Evolutionary conservation across 2,888 invertebrate species (phyloP).

Genomic region (Diarsia rubi): DNA sequence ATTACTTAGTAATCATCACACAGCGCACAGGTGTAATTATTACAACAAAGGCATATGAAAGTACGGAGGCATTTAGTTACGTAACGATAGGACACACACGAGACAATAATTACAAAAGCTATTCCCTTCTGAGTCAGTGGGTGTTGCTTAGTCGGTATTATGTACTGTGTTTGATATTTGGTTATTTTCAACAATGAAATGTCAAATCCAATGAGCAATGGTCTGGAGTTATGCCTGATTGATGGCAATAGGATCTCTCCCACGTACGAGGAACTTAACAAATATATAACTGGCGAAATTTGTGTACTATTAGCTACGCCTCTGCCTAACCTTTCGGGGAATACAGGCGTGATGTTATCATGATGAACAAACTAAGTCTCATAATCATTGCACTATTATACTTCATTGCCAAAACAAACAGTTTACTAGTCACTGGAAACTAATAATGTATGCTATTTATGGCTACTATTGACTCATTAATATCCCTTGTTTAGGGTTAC

Average conservation of each 20-base stretch:
- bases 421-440: constrained; percentile 67
- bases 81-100: constrained; percentile 41
- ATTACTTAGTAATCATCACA: constrained; percentile 18
- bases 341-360: too few species aligned
- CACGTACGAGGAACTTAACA: too few species aligned
- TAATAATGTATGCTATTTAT: constrained; percentile 71
- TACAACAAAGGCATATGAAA: constrained; percentile 18
- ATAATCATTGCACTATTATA: constrained; percentile 62
- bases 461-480: constrained; percentile 75
- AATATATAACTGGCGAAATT: too few species aligned
- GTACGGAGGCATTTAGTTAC: constrained; percentile 32
- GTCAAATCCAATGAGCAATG: constrained; percentile 3
- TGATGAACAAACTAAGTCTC: constrained; percentile 56
- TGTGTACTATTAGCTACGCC: too few species aligned
- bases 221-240: too few species aligned
- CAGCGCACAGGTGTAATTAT: constrained; percentile 14
- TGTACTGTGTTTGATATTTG: constrained; percentile 35
- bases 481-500: constrained; percentile 77
- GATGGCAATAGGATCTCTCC: too few species aligned
- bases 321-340: too few species aligned
- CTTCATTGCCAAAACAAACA: constrained; percentile 71
- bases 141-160: constrained; percentile 21
- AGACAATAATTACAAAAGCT: constrained; percentile 41
- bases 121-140: constrained; percentile 46
- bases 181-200: constrained; percentile 65